These are phyloP conservation scores for Zoanthus sociatus DNA, from an alignment of 92 coral and sea anemone genomes.

Conservation along the genomic window DNA sequence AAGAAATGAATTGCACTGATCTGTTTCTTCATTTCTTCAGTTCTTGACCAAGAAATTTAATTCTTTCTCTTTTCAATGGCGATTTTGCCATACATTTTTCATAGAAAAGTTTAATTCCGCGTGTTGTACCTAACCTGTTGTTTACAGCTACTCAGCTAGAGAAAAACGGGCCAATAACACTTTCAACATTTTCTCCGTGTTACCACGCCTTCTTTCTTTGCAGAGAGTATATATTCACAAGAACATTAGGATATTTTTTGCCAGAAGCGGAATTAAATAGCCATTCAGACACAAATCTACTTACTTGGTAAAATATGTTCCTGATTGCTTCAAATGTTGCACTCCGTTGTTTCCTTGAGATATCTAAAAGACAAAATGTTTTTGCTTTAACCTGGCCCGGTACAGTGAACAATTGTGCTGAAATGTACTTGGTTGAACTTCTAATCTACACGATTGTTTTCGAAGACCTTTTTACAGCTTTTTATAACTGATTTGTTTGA, in stretches of 20 bases:
- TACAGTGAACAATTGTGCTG: neutral
- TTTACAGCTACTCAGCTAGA: too few relatives aligned
- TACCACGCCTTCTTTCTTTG: neutral
- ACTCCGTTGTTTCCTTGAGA: too few relatives aligned
- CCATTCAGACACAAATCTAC: neutral
- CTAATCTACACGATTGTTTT: neutral
- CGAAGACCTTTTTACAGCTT: conserved; percentile 22
- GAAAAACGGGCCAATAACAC: neutral
- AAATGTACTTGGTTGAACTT: neutral
- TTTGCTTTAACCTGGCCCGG: neutral
- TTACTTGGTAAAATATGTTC: neutral
- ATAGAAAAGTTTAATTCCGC: too few relatives aligned
- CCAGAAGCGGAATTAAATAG: too few relatives aligned
- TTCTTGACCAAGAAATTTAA: too few relatives aligned
- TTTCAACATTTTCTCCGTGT: neutral
- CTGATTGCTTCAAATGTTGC: neutral
- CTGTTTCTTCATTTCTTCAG: too few relatives aligned
- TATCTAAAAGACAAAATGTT: neutral
- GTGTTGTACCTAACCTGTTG: too few relatives aligned
- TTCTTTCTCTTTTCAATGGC: too few relatives aligned
- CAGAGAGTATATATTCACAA: neutral
- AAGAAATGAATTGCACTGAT: too few relatives aligned
- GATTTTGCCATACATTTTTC: too few relatives aligned
- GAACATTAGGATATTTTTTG: neutral
- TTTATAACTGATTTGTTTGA: conserved; percentile 28